Percentiles rank a stretch among this genome's conserved stretches.
Evolutionary conservation across 2,113 vertebrate species (phyloP).

Genomic region (Balaeniceps rex): DNA sequence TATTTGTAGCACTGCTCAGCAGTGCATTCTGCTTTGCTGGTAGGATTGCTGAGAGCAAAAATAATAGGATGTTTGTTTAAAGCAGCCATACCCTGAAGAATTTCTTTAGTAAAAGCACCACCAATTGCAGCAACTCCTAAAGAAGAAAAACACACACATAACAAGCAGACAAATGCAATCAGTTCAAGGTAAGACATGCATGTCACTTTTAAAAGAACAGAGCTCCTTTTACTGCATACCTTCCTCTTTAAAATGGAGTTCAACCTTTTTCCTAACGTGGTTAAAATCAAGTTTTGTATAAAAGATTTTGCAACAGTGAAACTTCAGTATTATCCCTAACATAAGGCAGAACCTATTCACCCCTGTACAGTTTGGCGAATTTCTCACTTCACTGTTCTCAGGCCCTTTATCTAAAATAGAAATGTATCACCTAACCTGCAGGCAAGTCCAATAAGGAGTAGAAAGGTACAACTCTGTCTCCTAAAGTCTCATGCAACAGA

Average conservation of each 20-base stretch:
- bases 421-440: background rate
- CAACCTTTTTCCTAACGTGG: background rate
- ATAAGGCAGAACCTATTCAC: background rate
- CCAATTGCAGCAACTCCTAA: constrained; percentile 91
- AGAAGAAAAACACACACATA: background rate
- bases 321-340: background rate
- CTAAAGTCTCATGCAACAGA: background rate
- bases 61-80: constrained; percentile 91
- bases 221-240: background rate
- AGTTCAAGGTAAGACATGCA: background rate
- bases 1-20: constrained; percentile 93
- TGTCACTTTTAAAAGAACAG: background rate
- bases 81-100: constrained; percentile 90
- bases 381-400: background rate
- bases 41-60: constrained; percentile 98
- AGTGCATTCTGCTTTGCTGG: constrained; percentile 97
- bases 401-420: background rate
- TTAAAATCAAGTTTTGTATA: background rate
- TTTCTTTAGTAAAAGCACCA: constrained; percentile 89
- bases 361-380: background rate
- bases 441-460: background rate
- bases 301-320: background rate
- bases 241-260: background rate
- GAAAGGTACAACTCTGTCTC: background rate
- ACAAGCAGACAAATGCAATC: background rate